phyloP scores from a whole-genome alignment of 2,797 vertebrate genomes.

The Antrozous pallidus region DNA sequence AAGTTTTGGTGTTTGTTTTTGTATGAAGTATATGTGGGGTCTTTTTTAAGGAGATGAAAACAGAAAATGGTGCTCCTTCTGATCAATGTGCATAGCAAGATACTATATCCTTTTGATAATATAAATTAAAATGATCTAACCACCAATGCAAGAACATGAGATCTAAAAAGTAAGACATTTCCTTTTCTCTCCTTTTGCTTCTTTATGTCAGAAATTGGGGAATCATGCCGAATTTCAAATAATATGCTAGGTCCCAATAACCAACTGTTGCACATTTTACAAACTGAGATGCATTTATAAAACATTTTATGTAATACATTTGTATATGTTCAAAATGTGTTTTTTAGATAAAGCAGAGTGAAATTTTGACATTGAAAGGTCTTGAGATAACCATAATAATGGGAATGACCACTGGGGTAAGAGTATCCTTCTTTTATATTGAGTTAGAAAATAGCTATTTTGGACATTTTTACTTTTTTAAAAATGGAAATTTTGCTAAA shows the following conservation, averaged over 20 bases:
- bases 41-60: conserved; percentile 39
- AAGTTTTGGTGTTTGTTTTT: background rate
- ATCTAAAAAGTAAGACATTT: conserved; percentile 5
- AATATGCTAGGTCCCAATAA: background rate
- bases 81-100: background rate
- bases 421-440: background rate
- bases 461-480: conserved; percentile 46
- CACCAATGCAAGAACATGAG: conserved; percentile 12
- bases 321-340: background rate
- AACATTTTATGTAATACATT: conserved; percentile 23
- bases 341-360: conserved; percentile 31
- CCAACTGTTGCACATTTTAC: conserved; percentile 40
- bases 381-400: conserved; percentile 25
- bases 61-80: background rate
- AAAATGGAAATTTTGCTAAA: conserved; percentile 71
- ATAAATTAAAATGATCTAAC: conserved; percentile 46
- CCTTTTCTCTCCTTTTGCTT: background rate
- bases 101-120: conserved; percentile 20
- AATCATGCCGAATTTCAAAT: conserved; percentile 40
- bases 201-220: conserved; percentile 18
- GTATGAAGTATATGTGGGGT: background rate
- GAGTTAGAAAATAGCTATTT: conserved; percentile 58
- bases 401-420: conserved; percentile 37
- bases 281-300: conserved; percentile 27
- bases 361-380: conserved; percentile 46